Evolutionary conservation across 2,888 invertebrate species (phyloP).

Genomic region (Stenchaetothrips biformis): DNA sequence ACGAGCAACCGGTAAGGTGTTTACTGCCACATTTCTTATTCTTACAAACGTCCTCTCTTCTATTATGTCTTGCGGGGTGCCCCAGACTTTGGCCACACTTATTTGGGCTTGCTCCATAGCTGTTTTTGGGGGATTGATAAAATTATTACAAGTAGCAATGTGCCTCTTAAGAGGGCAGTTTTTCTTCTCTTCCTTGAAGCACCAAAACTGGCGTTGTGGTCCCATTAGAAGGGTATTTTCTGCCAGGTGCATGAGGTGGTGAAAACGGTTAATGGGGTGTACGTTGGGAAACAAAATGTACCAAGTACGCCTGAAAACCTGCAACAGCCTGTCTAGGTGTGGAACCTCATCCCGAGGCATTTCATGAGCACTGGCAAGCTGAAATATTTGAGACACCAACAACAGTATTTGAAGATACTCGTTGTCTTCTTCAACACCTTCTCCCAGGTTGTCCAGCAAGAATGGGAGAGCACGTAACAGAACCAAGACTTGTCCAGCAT

Average conservation of each 20-base stretch:
- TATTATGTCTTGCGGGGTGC: not conserved
- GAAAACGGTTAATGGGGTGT: no score
- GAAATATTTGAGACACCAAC: not conserved
- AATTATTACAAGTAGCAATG: not conserved
- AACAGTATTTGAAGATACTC: not conserved
- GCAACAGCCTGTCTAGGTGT: not conserved
- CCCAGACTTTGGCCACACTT: not conserved
- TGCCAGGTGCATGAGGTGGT: no score
- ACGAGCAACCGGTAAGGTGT: not conserved
- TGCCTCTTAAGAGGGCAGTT: no score
- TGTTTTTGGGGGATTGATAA: not conserved
- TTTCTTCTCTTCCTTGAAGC: no score
- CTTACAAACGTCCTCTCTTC: no score
- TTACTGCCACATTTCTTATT: not conserved
- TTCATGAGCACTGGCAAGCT: not conserved
- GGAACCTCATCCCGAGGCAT: not conserved
- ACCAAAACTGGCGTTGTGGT: no score
- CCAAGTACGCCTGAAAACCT: no score
- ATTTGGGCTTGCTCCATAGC: not conserved
- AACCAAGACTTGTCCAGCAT: not conserved
- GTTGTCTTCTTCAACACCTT: not conserved
- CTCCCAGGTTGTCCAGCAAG: not conserved
- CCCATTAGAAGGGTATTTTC: no score
- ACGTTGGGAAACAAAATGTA: no score
- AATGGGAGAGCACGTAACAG: not conserved